Evolutionary conservation across 2,888 invertebrate species (phyloP), one percentile per base, ranked within the genome.

Genomic region (Philaethria dido): DNA sequence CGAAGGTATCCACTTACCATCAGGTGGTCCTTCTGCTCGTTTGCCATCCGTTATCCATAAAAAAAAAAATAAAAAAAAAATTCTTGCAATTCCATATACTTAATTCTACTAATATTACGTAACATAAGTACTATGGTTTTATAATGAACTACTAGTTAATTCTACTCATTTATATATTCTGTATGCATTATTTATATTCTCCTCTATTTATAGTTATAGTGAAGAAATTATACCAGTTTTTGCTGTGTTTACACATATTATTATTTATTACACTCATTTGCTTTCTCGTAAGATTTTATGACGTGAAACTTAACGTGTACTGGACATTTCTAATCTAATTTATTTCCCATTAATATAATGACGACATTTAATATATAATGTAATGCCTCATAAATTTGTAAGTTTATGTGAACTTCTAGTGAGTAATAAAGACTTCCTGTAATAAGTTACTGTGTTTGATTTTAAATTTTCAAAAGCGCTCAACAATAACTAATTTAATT

Each of bases 1-100:
- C n/a, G n/a, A n/a, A n/a, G n/a, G n/a, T n/a, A n/a, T n/a, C n/a
- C n/a, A n/a, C n/a, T n/a, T n/a, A n/a, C n/a, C n/a, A n/a, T n/a
- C n/a, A n/a, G n/a, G n/a, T n/a, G n/a, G n/a, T n/a, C n/a, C n/a
- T n/a, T n/a, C n/a, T n/a, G n/a, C n/a, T n/a, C n/a, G n/a, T n/a
- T n/a, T n/a, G n/a, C n/a, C n/a, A n/a, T n/a, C n/a, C n/a, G n/a
- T n/a, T n/a, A n/a, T n/a, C n/a, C n/a, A n/a, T n/a, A n/a, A n/a
- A 6, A 29, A 29, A 29, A 29, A 29, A 3, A 29, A 4, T 29
- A 29, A 3, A 29, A 29, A 29, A 29, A 29, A 29, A 29, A 29
- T 29, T 52, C 16, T 52, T 52, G 50, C n/a, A 52, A 29, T 52
- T 16, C 25, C 25, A 50, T 25, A 25, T n/a, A n/a, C n/a, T n/a